Percentiles rank a stretch among this genome's conserved stretches.
These are phyloP conservation scores for Drosophila macrospina DNA, from an alignment of 2,888 invertebrate genomes.

Conservation along the genomic window DNA sequence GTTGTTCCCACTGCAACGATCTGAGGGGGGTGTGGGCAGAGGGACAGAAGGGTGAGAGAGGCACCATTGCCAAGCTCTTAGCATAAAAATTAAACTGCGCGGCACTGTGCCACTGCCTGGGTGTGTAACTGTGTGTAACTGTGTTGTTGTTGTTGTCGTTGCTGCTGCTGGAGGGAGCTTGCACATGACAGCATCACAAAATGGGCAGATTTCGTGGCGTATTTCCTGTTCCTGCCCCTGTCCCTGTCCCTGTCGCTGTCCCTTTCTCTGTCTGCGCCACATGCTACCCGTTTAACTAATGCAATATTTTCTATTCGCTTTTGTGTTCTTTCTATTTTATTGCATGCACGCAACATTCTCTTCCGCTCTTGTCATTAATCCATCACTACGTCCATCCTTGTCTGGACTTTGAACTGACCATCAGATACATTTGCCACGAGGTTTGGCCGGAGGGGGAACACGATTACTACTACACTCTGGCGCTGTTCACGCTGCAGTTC, in stretches of 20 bases:
- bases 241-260: neutral
- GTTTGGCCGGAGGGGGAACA: constrained; percentile 89
- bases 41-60: neutral
- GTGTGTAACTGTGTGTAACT: constrained; percentile 2
- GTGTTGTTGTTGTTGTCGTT: no score
- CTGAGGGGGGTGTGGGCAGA: neutral
- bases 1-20: neutral
- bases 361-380: constrained; percentile 15
- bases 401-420: constrained; percentile 14
- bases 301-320: constrained; percentile 34
- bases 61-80: constrained; percentile 7
- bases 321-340: constrained; percentile 34
- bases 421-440: constrained; percentile 90
- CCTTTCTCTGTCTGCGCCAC: neutral
- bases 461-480: constrained; percentile 91
- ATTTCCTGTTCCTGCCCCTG: neutral
- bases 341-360: constrained; percentile 36
- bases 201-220: constrained; percentile 28
- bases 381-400: constrained; percentile 25
- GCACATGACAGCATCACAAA: constrained; percentile 43
- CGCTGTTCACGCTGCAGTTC: constrained; percentile 93
- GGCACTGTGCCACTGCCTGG: constrained; percentile 23
- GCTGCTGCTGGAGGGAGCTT: constrained; percentile 9
- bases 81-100: constrained; percentile 27
- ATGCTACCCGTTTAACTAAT: constrained; percentile 24